phyloP scores from a whole-genome alignment of 2,888 invertebrate genomes.

The Schrankia costaestrigalis region DNA sequence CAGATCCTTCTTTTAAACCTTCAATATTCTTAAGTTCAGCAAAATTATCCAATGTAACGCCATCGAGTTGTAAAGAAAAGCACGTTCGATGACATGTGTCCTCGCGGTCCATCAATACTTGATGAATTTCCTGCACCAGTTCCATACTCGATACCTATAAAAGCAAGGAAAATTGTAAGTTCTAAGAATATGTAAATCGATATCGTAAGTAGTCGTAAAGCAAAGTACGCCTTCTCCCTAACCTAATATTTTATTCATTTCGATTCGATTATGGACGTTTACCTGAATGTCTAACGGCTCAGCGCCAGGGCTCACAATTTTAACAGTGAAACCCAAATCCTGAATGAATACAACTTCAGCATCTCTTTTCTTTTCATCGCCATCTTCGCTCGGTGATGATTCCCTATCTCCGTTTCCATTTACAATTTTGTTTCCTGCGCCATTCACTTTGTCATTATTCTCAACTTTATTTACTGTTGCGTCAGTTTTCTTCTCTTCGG shows the following conservation, averaged over 20 bases:
- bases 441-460: slow-evolving; percentile 51
- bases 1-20: slow-evolving; percentile 95
- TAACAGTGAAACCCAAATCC: slow-evolving; percentile 95
- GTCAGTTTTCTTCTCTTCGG: slow-evolving; percentile 48
- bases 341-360: slow-evolving; percentile 93
- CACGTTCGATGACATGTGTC: slow-evolving; percentile 99
- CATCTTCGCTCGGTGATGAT: slow-evolving; percentile 72
- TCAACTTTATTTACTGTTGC: slow-evolving; percentile 42
- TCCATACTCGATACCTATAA: slow-evolving; percentile 96
- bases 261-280: slow-evolving; percentile 17
- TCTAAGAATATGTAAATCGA: not conserved
- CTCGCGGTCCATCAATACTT: slow-evolving; percentile 98
- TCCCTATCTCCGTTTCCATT: slow-evolving; percentile 72
- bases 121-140: slow-evolving; percentile 98
- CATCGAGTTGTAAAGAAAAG: slow-evolving; percentile 97
- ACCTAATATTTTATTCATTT: too few relatives aligned
- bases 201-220: too few relatives aligned
- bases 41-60: slow-evolving; percentile 96
- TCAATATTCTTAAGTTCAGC: slow-evolving; percentile 98
- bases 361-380: slow-evolving; percentile 82
- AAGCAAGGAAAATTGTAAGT: slow-evolving; percentile 4
- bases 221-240: too few relatives aligned
- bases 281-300: slow-evolving; percentile 97
- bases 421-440: slow-evolving; percentile 49
- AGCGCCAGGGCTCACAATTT: slow-evolving; percentile 94